Evolutionary conservation across 2,113 vertebrate genomes (phyloP).

Genomic region (Halcyon senegalensis): DNA sequence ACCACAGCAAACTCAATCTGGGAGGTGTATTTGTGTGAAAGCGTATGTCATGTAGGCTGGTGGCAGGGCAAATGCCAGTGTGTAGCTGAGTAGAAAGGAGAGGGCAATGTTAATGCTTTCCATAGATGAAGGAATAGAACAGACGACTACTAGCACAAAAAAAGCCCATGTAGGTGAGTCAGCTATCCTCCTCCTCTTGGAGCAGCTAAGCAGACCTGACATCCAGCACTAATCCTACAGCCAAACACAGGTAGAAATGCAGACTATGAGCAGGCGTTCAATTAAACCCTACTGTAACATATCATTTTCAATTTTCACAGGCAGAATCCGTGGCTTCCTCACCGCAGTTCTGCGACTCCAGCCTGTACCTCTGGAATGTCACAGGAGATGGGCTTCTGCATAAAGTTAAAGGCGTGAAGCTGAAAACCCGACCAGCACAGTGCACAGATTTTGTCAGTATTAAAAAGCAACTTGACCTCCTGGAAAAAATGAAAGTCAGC

Average conservation of each 20-base stretch:
- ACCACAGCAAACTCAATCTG: rapidly evolving
- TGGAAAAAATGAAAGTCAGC: constrained; percentile 83
- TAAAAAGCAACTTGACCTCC: constrained; percentile 80
- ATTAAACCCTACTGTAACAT: background rate
- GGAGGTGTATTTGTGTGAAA: background rate
- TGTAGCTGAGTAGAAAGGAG: background rate
- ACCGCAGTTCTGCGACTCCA: constrained; percentile 89
- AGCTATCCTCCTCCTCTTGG: background rate
- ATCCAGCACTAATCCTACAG: background rate
- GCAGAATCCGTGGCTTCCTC: constrained; percentile 85
- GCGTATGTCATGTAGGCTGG: rapidly evolving
- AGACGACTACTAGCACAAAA: background rate
- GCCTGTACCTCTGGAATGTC: constrained; percentile 92
- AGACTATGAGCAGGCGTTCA: background rate
- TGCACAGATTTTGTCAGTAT: constrained; percentile 92
- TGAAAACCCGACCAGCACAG: constrained; percentile 83
- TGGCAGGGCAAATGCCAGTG: background rate
- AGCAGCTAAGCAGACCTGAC: background rate
- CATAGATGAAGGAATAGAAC: background rate
- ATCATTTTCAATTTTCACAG: constrained; percentile 65
- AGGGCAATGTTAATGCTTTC: background rate
- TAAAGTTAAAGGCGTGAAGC: constrained; percentile 81
- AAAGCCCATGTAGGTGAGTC: background rate
- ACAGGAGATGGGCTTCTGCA: constrained; percentile 85
- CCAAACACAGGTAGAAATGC: background rate